Percentiles rank a stretch among this genome's conserved stretches.
phyloP scores from a whole-genome alignment of 1,140 invertebrate species.

The Vanessa atalanta region DNA sequence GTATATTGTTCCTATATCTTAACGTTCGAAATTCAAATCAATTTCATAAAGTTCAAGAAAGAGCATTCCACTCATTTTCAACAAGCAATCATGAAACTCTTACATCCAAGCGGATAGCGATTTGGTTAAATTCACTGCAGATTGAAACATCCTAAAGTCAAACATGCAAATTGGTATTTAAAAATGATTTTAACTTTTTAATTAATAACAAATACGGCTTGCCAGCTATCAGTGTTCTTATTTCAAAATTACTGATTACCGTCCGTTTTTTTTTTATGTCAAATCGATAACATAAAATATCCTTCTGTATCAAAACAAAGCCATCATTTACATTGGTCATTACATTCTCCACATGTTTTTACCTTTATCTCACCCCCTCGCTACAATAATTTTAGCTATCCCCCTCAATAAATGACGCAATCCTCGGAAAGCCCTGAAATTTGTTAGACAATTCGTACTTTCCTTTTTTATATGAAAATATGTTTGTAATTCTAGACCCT shows the following conservation, averaged over 20 bases:
- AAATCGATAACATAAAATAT: conserved; percentile 12
- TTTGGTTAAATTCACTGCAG: background rate
- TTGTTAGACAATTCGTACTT: conserved; percentile 11
- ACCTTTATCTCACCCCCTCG: conserved; percentile 1
- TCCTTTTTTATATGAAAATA: conserved; percentile 11
- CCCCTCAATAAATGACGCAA: background rate
- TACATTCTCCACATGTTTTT: conserved; percentile 21
- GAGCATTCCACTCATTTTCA: background rate
- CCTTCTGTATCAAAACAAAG: conserved; percentile 20
- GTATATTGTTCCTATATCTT: background rate
- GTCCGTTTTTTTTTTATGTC: background rate
- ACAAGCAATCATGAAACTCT: background rate
- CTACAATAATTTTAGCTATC: conserved; percentile 10
- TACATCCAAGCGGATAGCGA: background rate
- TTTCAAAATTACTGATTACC: background rate
- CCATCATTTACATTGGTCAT: conserved; percentile 21
- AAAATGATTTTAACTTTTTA: background rate
- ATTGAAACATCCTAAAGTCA: background rate
- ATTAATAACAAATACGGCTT: background rate
- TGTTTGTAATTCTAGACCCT: conserved; percentile 5
- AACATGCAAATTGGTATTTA: background rate
- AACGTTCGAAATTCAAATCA: background rate
- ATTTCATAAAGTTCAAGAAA: background rate
- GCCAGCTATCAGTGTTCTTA: background rate
- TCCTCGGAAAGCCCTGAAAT: conserved; percentile 6